Base-by-base conservation (phyloP, 2,113 vertebrate genomes). In the Oreochromis aureus region DNA sequence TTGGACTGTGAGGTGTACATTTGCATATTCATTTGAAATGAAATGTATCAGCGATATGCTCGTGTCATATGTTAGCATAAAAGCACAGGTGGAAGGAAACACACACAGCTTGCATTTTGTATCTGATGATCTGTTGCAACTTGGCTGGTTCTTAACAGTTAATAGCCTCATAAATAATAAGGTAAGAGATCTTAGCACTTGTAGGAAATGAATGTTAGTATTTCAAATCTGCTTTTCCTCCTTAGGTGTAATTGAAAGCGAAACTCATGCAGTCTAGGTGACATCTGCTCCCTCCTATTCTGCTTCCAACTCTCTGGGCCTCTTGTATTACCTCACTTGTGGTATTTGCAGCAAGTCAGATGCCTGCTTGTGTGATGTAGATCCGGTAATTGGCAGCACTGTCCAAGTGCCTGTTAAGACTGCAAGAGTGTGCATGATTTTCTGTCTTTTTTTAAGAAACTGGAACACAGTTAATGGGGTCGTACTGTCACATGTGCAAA, bases 21-120 rank as follows among this genome's bases (percentile, higher is more conserved):
- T 87, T 89, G 83, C 91, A 89, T 90, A 73, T 89, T 89, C 32
- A 86, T 92, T 89, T 36, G 8, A 88, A 66, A 81, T 71, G 15
- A 55, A 61, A 86, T 44, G n/a, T 10, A 76, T 91, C 59, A 56
- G 66, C 18, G 34, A 82, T 53, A 10, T 15, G 22, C 15, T 53
- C 2, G 3, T 13, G 66, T 30, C 41, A 73, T 48, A 73, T 73
- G 19, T 46, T 13, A 51, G 66, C 16, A 53, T 59, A 22, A 63
- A 55, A 22, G 55, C 6, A 27, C 55, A 71, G 30, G 39, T 76
- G 71, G 48, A 24, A 69, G 13, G 4, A 69, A 63, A 59, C 41
- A 8, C 55, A 46, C 39, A 16, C 54, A 22, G 18, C 16, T 89
- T 78, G 39, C 30, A 34, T 71, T 82, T 88, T 71, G 7, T 15